Base-by-base conservation (phyloP, 2,888 invertebrate genomes). In the Neoascia interrupta region DNA sequence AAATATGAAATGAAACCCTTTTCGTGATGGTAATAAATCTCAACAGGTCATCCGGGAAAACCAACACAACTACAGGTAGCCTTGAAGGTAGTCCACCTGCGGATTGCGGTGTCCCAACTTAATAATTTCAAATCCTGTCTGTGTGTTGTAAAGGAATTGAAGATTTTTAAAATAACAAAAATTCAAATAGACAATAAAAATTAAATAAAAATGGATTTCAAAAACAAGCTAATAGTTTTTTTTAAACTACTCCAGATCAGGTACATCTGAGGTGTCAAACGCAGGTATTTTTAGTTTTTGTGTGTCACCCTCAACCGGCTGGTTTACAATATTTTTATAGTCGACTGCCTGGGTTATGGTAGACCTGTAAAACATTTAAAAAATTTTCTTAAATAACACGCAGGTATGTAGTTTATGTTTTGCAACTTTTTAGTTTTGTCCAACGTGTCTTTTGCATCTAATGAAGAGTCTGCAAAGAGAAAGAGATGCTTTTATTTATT, bases 281-380 rank as follows among this genome's bases (percentile, higher is more conserved):
- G 19, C 23, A 6, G 4, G 26, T 39, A 10, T 5, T 11, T 5
- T 4, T 13, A 6, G 0, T 43, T 54, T 18, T 8, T 1, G 3
- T 5, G 10, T 15, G n/a, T 36, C 21, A 0, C 13, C 0, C 13
- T 53, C 3, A 1, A 0, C 26, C 1, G 34, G 2, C 6, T 53
- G 8, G 1, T 49, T 5, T n/a, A 76, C 66, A 47, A 82, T 82
- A 43, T 81, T 81, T 41, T 72, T 82, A 43, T 82, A 82, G 53
- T 82, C 76, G 34, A 82, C 82, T 36, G 72, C 61, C 37, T 69
- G 81, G 37, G 74, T 81, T 1, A 82, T 8, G 10, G 28, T 6
- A 5, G 36, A 5, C 16, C 79, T 79, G 8, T 15, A 43, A 58
- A 3, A 3, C 18, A 15, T 23, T 13, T 8, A 6, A 8, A 15